A percentile compares a stretch with the other conserved stretches of the same genome.
Evolutionary conservation across 2,113 vertebrate species (phyloP).

Genomic region (Anguilla japonica): DNA sequence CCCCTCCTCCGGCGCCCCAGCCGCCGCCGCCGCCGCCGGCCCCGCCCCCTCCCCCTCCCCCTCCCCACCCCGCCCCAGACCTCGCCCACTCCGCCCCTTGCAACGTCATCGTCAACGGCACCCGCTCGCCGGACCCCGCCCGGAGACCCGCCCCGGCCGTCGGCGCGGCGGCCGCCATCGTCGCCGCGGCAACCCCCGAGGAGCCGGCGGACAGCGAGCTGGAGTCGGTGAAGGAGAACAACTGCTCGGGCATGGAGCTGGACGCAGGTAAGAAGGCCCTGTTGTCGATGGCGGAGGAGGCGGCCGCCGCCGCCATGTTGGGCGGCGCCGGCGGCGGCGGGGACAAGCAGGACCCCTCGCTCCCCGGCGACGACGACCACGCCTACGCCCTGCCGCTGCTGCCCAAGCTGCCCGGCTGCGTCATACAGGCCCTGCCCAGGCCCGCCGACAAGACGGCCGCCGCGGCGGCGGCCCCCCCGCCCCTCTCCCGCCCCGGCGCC

Average conservation of each 20-base stretch:
- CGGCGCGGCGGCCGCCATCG: constrained; percentile 19
- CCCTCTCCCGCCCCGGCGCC: constrained; percentile 82
- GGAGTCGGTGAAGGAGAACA: constrained; percentile 98
- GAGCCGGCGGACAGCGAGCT: constrained; percentile 81
- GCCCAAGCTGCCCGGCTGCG: constrained; percentile 91
- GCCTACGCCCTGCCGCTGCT: constrained; percentile 90
- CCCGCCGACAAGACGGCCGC: constrained; percentile 87
- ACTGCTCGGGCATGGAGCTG: constrained; percentile 79
- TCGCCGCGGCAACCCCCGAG: constrained; percentile 56
- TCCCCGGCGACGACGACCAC: constrained; percentile 91
- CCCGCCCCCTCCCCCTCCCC: constrained; percentile 44
- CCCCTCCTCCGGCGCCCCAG: constrained; percentile 29
- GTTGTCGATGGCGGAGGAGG: constrained; percentile 63
- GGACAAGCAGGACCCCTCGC: constrained; percentile 81
- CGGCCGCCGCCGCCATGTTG: constrained; percentile 75
- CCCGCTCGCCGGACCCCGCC: constrained; percentile 56
- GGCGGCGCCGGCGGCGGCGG: constrained; percentile 79
- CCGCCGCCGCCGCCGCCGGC: constrained; percentile 24
- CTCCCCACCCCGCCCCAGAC: constrained; percentile 61
- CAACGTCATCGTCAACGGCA: constrained; percentile 96
- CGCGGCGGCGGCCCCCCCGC: constrained; percentile 82
- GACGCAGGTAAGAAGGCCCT: constrained; percentile 79
- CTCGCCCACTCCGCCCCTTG: constrained; percentile 76
- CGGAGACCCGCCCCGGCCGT: constrained; percentile 15
- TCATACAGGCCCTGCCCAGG: constrained; percentile 99